Percentiles rank a stretch among this genome's conserved stretches.
Evolutionary conservation across 2,888 invertebrate species (phyloP).

Genomic region (Luperina nickerlii): DNA sequence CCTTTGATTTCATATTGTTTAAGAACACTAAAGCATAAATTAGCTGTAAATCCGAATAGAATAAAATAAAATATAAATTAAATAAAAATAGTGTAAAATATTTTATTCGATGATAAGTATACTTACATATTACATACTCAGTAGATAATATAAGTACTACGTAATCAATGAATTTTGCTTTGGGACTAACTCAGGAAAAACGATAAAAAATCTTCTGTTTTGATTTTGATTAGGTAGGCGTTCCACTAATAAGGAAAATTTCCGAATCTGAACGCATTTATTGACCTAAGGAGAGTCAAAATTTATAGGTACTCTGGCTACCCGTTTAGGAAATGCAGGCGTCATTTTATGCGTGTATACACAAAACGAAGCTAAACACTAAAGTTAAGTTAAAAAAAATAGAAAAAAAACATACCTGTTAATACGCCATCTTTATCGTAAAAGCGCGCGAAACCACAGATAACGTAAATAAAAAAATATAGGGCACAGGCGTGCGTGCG

Average conservation of each 20-base stretch:
- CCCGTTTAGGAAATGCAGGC: fast-evolving
- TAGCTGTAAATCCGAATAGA: too few relatives aligned
- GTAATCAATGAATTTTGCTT: neutral
- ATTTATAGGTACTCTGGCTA: neutral
- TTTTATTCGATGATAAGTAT: neutral
- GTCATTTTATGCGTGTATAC: neutral
- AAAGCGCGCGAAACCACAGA: conserved; percentile 54
- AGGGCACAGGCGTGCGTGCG: conserved; percentile 40
- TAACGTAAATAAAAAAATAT: conserved; percentile 20
- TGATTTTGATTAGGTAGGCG: neutral
- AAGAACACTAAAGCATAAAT: too few relatives aligned
- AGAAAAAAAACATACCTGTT: conserved; percentile 46
- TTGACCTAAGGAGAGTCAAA: neutral
- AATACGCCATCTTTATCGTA: conserved; percentile 24
- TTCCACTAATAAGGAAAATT: neutral
- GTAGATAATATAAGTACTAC: neutral
- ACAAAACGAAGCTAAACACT: neutral
- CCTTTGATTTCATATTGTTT: too few relatives aligned
- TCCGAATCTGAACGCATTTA: too few relatives aligned
- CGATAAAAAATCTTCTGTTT: neutral
- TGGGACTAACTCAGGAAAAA: neutral
- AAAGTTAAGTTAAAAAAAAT: neutral
- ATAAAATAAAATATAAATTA: neutral
- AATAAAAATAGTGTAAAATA: neutral
- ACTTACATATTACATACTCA: neutral